Base-by-base conservation (phyloP, 2,113 vertebrate species). In the Cervus canadensis region DNA sequence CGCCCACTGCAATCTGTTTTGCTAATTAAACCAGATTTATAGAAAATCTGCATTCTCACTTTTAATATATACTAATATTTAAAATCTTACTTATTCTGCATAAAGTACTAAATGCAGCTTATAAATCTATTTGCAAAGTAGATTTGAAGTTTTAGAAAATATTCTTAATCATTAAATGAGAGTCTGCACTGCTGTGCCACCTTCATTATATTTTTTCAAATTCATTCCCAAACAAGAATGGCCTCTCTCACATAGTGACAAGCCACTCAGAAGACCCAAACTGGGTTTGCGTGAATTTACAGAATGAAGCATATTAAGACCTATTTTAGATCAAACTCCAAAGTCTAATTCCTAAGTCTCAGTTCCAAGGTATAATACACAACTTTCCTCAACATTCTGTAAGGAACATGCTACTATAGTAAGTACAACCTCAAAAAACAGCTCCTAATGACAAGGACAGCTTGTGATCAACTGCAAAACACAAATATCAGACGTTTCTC, bases 211-310 rank as follows among this genome's bases (percentile, higher is more conserved):
- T 71, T 93, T 95, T 81, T 87, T 83, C 30, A 96, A 92, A 60
- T 85, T 56, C 74, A 98, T 33, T 97, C 52, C 83, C 60, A 94
- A 94, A 93, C 57, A 93, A 87, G 19, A 87, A 19, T 62, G 52
- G 60, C 56, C 17, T 92, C 74, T 96, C 48, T 71, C 1, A 88
- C 16, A 36, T 25, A 91, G 15, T 25, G 2, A 59, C 3, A 17
- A 62, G 56, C 19, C 60, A 50, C n/a, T 28, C 9, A 79, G 62
- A 96, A 97, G 59, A 74, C 21, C 30, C 74, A 84, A 60, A 74
- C 96, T 71, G 23, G 8, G 30, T 76, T 74, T 90, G 48, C 4
- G 25, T 62, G 15, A 76, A 76, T 76, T 26, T 64, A 82, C 4
- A 89, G 40, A 94, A 87, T 76, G 10, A 96, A 86, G 15, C 56